Evolutionary conservation across 2,797 vertebrate genomes (phyloP).

Genomic region (Sorex maritimensis): DNA sequence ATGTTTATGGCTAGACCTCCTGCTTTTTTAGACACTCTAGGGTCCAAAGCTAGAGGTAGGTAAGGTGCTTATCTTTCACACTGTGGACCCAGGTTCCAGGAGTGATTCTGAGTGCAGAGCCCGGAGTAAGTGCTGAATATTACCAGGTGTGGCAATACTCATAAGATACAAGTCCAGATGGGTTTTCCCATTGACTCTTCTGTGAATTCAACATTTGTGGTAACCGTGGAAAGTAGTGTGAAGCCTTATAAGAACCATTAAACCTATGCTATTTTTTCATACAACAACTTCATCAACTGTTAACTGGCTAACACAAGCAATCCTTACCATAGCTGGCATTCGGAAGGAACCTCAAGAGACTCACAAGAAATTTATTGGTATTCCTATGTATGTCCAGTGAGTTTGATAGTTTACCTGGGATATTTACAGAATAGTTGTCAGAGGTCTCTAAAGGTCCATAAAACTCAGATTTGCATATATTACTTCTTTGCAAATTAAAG

Average conservation of each 20-base stretch:
- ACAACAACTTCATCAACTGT: constrained; percentile 37
- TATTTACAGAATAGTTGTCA: constrained; percentile 62
- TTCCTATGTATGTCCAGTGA: constrained; percentile 50
- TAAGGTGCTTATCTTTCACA: no score
- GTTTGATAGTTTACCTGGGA: constrained; percentile 72
- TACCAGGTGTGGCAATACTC: no score
- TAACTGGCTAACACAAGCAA: constrained; percentile 54
- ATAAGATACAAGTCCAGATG: background rate
- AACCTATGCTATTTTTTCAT: constrained; percentile 48
- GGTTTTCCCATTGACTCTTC: constrained; percentile 63
- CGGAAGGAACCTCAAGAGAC: constrained; percentile 55
- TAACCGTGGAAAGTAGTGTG: constrained; percentile 57
- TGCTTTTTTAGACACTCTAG: no score
- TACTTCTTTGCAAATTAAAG: constrained; percentile 60
- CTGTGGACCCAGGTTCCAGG: no score
- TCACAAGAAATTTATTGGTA: constrained; percentile 55
- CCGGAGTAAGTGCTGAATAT: no score
- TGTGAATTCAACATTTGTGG: constrained; percentile 64
- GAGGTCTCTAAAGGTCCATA: constrained; percentile 22
- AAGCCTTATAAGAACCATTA: constrained; percentile 41
- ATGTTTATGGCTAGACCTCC: background rate
- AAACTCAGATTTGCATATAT: constrained; percentile 66
- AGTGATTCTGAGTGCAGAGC: no score
- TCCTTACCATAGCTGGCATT: constrained; percentile 34
- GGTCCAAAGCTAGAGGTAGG: no score